phyloP scores from a whole-genome alignment of 2,113 vertebrate genomes.

The Nothobranchius furzeri region DNA sequence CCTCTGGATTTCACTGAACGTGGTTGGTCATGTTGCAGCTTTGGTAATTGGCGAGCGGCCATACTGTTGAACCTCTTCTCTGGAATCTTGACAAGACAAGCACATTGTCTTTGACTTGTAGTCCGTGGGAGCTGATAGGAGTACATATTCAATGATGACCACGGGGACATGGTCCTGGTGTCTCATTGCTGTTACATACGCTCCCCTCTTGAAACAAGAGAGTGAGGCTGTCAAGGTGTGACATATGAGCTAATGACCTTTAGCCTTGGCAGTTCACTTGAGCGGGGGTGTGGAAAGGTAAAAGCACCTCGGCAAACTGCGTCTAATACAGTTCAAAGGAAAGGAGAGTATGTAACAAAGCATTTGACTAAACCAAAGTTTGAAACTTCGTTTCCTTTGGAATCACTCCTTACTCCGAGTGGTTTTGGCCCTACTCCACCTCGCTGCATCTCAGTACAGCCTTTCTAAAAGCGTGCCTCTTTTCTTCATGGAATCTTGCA shows the following conservation, averaged over 20 bases:
- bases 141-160: slow-evolving; percentile 41
- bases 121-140: slow-evolving; percentile 10
- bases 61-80: slow-evolving; percentile 1
- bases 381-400: not conserved
- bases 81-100: slow-evolving; percentile 10
- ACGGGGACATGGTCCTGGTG: slow-evolving; percentile 57
- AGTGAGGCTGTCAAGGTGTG: slow-evolving; percentile 67
- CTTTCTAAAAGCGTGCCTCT: slow-evolving; percentile 14
- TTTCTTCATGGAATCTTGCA: slow-evolving; percentile 39
- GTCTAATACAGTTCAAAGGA: slow-evolving; percentile 16
- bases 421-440: not conserved
- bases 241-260: slow-evolving; percentile 67
- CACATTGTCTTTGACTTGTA: slow-evolving; percentile 1
- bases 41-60: slow-evolving; percentile 13
- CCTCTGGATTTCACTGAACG: slow-evolving; percentile 7
- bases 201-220: slow-evolving; percentile 59
- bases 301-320: slow-evolving; percentile 20
- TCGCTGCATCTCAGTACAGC: not conserved
- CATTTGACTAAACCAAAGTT: slow-evolving; percentile 2
- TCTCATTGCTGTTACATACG: slow-evolving; percentile 54
- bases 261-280: slow-evolving; percentile 41
- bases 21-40: not conserved
- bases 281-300: slow-evolving; percentile 22
- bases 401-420: not conserved
- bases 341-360: not conserved